Evolutionary conservation across 2,888 invertebrate species (phyloP).

Genomic region (Sacculina carcini): DNA sequence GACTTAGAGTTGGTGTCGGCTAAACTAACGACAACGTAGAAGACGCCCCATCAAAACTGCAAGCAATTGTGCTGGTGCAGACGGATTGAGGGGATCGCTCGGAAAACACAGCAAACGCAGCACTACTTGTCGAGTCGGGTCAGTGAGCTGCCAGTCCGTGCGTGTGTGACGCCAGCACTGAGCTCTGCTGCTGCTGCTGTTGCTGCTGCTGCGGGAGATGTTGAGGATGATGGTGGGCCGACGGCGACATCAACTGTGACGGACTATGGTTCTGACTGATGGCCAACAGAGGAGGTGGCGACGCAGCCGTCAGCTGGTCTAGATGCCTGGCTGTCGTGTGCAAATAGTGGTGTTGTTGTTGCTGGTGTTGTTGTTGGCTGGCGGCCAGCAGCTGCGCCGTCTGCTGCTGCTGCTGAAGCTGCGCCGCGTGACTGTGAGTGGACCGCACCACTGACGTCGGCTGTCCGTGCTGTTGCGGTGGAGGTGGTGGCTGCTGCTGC

Average conservation of each 20-base stretch:
- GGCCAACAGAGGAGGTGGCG: neutral
- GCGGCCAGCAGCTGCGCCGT: neutral
- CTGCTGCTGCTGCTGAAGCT: neutral
- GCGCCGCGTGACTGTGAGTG: neutral
- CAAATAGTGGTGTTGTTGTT: neutral
- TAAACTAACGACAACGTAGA: no score
- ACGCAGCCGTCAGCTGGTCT: neutral
- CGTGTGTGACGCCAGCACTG: neutral
- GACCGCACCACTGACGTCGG: neutral
- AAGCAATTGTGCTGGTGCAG: neutral
- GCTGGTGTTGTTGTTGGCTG: neutral
- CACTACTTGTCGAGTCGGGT: neutral
- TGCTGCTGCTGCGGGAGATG: no score
- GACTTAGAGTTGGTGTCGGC: neutral
- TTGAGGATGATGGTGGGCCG: no score
- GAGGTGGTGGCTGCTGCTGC: constrained; percentile 8
- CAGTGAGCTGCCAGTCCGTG: neutral
- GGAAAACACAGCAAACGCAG: no score
- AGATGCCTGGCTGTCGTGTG: no score
- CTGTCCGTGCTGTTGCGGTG: neutral
- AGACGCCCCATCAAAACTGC: no score
- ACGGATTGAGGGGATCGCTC: no score
- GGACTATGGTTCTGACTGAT: constrained; percentile 1
- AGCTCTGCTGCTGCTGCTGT: neutral
- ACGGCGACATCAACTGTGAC: constrained; percentile 1